These are phyloP conservation scores for Phocides pigmalion DNA, from an alignment of 1,140 invertebrate genomes.

Conservation along the genomic window DNA sequence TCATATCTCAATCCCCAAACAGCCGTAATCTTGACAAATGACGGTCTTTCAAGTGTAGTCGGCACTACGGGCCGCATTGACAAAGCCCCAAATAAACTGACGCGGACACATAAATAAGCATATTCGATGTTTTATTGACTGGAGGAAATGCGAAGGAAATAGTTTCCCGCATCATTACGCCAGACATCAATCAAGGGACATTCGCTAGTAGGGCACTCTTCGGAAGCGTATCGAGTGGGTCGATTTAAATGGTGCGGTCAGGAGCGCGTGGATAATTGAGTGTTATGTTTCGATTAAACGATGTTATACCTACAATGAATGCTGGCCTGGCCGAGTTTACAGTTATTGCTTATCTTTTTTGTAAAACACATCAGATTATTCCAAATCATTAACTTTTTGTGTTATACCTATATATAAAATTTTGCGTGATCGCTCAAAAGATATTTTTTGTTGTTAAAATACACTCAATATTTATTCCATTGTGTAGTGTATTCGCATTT, in stretches of 20 bases:
- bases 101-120: conserved; percentile 77
- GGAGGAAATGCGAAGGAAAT: conserved; percentile 81
- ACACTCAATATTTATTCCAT: background rate
- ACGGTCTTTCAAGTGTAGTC: conserved; percentile 76
- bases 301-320: background rate
- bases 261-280: conserved; percentile 19
- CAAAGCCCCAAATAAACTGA: conserved; percentile 79
- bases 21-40: conserved; percentile 82
- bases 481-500: background rate
- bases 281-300: conserved; percentile 20
- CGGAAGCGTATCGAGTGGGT: conserved; percentile 33
- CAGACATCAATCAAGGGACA: conserved; percentile 74
- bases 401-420: background rate
- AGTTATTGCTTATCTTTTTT: background rate
- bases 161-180: conserved; percentile 80
- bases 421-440: background rate
- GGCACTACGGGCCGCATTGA: conserved; percentile 72
- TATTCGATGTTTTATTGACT: conserved; percentile 82
- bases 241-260: conserved; percentile 22
- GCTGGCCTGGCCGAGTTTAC: background rate
- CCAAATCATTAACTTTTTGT: background rate
- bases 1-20: conserved; percentile 78
- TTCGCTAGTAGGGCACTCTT: conserved; percentile 48
- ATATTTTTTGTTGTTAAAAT: background rate
- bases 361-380: background rate